Evolutionary conservation across 2,888 invertebrate genomes (phyloP), one percentile per base, ranked within the genome.

Genomic region (Melanostoma mellinum): DNA sequence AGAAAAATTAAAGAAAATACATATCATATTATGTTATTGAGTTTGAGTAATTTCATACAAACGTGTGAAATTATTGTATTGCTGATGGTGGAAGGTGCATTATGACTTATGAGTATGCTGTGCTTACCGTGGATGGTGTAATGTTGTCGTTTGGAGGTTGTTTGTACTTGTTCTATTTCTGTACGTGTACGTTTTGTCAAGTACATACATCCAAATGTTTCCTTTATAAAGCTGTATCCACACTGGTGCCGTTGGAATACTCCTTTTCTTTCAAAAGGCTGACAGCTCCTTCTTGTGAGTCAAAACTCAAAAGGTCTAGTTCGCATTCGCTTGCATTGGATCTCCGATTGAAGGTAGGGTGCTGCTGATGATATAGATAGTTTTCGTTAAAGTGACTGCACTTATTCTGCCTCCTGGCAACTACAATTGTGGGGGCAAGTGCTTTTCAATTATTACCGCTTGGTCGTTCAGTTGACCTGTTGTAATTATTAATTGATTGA

Each of bases 181-280:
- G 20, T 56, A 33, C 6, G 6, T 20, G 8, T 60, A 44, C 4
- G 9, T 32, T 0, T 60, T 44, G 32, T n/a, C 61, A 3, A 46
- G 33, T 1, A 61, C 46, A 35, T 46, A 44, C 3, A 61, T 46
- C 44, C 61, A 61, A 33, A 20, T 44, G 6, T 33, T 61, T 35
- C 3, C 44, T 3, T 2, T 33, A n/a, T 3, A 5, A 5, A 46
- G 46, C 32, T 61, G 33, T 3, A 61, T 61, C 33, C 61, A 61
- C 9, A 33, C 61, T 6, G 46, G 44, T 6, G 4, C 5, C 2
- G 2, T 32, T 32, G 42, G 46, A 8, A 61, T 6, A 44, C 9
- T 32, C 33, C 2, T 20, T 20, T 1, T 20, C 20, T 20, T 20
- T 0, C 20, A 20, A 20, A 20, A 20, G 20, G 20, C 20, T 10